Evolutionary conservation across 2,888 invertebrate genomes (phyloP).

Genomic region (Eristalinus aeneus): DNA sequence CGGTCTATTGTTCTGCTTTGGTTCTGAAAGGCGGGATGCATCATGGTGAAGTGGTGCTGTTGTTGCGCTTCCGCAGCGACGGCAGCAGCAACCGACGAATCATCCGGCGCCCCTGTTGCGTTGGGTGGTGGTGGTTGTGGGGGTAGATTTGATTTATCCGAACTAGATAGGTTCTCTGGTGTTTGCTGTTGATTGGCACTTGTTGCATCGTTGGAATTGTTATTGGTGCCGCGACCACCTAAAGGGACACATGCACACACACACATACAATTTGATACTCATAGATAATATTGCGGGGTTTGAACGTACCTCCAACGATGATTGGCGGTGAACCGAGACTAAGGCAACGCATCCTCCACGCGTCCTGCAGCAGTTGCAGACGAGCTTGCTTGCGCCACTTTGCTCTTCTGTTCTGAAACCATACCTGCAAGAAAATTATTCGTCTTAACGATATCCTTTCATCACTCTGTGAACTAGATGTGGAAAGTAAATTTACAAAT

Average conservation of each 20-base stretch:
- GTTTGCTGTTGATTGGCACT: slow-evolving; percentile 73
- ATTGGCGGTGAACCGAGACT: slow-evolving; percentile 86
- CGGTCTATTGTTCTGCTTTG: slow-evolving; percentile 73
- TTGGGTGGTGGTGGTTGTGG: slow-evolving; percentile 70
- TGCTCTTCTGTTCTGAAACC: slow-evolving; percentile 95
- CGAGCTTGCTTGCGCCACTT: slow-evolving; percentile 96
- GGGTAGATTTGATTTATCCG: slow-evolving; percentile 71
- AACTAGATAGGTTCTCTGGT: slow-evolving; percentile 77
- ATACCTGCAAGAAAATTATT: slow-evolving; percentile 84
- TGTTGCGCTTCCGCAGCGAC: slow-evolving; percentile 51
- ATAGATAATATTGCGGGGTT: neutral
- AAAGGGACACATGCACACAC: neutral
- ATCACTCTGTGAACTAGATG: neutral
- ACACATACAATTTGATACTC: neutral
- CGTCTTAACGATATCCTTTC: neutral
- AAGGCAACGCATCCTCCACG: slow-evolving; percentile 94
- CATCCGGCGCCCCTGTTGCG: slow-evolving; percentile 52
- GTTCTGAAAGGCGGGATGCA: slow-evolving; percentile 80
- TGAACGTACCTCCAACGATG: slow-evolving; percentile 81
- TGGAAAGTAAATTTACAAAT: too few species aligned
- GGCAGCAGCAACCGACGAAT: slow-evolving; percentile 31
- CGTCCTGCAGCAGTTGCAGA: slow-evolving; percentile 91
- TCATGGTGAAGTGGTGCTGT: slow-evolving; percentile 77
- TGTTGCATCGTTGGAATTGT: slow-evolving; percentile 65
- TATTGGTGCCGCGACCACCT: slow-evolving; percentile 71